Evolutionary conservation across 2,113 vertebrate genomes (phyloP).

Genomic region (Melospiza georgiana): DNA sequence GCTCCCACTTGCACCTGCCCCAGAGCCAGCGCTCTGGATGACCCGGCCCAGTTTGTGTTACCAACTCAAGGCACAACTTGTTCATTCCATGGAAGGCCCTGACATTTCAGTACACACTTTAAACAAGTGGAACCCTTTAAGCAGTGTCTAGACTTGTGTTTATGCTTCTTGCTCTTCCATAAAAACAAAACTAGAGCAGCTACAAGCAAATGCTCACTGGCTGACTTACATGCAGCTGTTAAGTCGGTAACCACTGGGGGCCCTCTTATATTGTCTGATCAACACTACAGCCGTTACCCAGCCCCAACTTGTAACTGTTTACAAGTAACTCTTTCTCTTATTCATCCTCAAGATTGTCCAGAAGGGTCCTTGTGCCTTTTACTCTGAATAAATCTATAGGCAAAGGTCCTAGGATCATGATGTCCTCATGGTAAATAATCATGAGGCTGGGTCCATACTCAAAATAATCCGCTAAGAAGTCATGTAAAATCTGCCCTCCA

Average conservation of each 20-base stretch:
- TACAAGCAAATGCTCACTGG: constrained; percentile 70
- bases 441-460: background rate
- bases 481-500: constrained; percentile 48
- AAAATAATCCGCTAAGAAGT: constrained; percentile 38
- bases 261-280: constrained; percentile 68
- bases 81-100: background rate
- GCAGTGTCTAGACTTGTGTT: constrained; percentile 62
- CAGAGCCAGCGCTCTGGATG: background rate
- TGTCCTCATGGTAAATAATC: constrained; percentile 47
- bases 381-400: constrained; percentile 64
- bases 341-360: constrained; percentile 55
- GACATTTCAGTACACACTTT: constrained; percentile 55
- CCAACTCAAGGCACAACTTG: background rate
- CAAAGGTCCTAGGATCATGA: constrained; percentile 63
- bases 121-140: constrained; percentile 61
- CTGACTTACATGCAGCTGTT: constrained; percentile 73
- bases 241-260: constrained; percentile 67
- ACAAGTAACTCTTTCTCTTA: constrained; percentile 68
- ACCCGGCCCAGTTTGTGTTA: background rate
- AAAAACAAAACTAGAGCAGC: constrained; percentile 69
- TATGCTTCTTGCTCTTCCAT: constrained; percentile 71
- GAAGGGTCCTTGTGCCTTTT: constrained; percentile 65
- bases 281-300: constrained; percentile 69
- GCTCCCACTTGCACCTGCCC: accelerated
- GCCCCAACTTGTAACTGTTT: constrained; percentile 74